Evolutionary conservation across 2,888 invertebrate species (phyloP).

Genomic region (Pyrrhosoma nymphula): DNA sequence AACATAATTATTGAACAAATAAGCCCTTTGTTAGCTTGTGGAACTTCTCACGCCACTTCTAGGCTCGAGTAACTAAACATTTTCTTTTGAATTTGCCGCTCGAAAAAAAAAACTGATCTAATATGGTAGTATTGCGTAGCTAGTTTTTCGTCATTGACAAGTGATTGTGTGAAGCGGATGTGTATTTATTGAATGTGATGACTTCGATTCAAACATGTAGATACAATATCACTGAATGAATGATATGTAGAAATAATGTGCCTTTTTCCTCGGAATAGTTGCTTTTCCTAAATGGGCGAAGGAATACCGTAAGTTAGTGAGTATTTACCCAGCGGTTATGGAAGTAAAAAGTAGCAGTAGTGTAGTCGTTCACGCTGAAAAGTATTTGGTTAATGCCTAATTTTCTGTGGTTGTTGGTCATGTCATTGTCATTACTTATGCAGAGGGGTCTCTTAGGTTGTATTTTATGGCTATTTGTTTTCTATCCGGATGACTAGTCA

Average conservation of each 20-base stretch:
- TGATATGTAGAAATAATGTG: background rate
- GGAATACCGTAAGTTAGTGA: slow-evolving; percentile 44
- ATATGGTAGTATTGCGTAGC: slow-evolving; percentile 55
- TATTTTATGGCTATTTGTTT: background rate
- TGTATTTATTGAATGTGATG: background rate
- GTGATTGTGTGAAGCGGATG: background rate
- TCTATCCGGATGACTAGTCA: background rate
- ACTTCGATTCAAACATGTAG: slow-evolving; percentile 19
- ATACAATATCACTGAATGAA: background rate
- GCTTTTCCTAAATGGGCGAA: slow-evolving; percentile 43
- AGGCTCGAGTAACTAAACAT: too few species aligned
- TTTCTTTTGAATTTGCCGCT: slow-evolving; percentile 10
- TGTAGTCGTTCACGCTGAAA: background rate
- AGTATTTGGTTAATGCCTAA: background rate
- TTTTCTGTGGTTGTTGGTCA: background rate
- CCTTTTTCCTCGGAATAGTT: background rate
- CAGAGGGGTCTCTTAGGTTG: too few species aligned
- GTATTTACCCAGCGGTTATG: background rate
- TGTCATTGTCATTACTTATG: background rate
- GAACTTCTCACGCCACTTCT: too few species aligned
- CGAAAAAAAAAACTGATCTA: background rate
- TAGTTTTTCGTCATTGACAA: slow-evolving; percentile 51
- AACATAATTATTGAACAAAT: too few species aligned
- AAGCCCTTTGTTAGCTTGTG: too few species aligned
- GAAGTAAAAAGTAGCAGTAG: background rate